These are phyloP conservation scores for Sarcophaga subvicina DNA, from an alignment of 2,888 invertebrate genomes.

Conservation along the genomic window DNA sequence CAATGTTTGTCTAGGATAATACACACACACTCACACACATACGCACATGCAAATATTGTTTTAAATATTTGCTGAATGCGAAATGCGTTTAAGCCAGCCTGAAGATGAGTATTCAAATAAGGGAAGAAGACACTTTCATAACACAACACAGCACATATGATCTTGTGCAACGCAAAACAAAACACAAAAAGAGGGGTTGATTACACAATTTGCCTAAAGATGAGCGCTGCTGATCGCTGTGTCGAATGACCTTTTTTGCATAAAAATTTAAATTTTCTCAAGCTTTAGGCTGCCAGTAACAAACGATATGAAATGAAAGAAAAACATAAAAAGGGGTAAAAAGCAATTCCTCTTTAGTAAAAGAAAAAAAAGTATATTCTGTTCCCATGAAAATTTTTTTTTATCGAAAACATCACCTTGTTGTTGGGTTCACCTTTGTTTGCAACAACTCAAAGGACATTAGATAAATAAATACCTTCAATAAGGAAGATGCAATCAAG, in stretches of 20 bases:
- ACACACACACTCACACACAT: constrained; percentile 17
- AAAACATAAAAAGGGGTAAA: constrained; percentile 72
- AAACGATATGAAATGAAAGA: too few species aligned
- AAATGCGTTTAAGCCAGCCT: constrained; percentile 43
- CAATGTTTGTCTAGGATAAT: constrained; percentile 63
- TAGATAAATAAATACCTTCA: constrained; percentile 64
- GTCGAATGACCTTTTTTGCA: constrained; percentile 69
- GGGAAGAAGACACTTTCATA: constrained; percentile 64
- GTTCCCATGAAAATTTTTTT: constrained; percentile 78
- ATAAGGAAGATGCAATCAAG: constrained; percentile 79
- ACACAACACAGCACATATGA: constrained; percentile 49
- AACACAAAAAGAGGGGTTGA: constrained; percentile 55
- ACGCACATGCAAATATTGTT: neutral
- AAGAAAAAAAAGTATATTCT: constrained; percentile 72
- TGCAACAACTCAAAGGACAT: constrained; percentile 59
- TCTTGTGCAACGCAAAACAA: constrained; percentile 44
- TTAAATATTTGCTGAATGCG: constrained; percentile 56
- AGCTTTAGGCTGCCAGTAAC: constrained; percentile 75
- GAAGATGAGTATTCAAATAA: constrained; percentile 80
- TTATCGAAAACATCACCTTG: constrained; percentile 23
- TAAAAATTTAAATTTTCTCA: constrained; percentile 70
- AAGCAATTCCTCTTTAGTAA: constrained; percentile 69
- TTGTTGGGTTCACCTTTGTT: constrained; percentile 40
- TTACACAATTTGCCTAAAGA: constrained; percentile 77
- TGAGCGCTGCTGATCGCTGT: constrained; percentile 39